Percentiles rank a stretch among this genome's conserved stretches.
phyloP scores from a whole-genome alignment of 2,797 vertebrate genomes.

The Oreonectes daqikongensis region DNA sequence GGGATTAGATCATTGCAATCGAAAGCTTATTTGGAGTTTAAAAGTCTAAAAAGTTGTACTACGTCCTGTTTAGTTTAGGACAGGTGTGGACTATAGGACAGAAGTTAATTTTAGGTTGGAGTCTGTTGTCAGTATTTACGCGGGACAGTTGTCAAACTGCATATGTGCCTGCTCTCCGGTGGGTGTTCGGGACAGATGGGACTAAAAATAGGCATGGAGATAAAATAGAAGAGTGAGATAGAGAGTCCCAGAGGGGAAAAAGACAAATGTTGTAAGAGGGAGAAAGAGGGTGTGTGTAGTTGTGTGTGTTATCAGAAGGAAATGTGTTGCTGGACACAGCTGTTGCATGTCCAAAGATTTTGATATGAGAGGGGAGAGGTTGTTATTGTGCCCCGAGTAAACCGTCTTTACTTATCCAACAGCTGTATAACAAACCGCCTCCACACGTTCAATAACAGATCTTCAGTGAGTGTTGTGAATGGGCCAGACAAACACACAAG shows the following conservation, averaged over 20 bases:
- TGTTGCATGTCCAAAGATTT: slow-evolving; percentile 41
- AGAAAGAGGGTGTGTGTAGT: slow-evolving; percentile 33
- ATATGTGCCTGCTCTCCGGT: slow-evolving; percentile 21
- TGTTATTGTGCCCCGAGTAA: slow-evolving; percentile 18
- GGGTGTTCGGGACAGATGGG: slow-evolving; percentile 37
- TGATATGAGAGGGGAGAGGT: slow-evolving; percentile 32
- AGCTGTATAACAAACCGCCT: slow-evolving; percentile 30
- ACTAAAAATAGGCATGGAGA: slow-evolving; percentile 49
- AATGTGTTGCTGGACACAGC: slow-evolving; percentile 35
- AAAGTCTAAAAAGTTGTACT: background rate
- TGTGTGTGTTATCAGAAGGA: slow-evolving; percentile 17
- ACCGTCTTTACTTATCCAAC: background rate
- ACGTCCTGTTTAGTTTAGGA: background rate
- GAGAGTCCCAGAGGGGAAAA: slow-evolving; percentile 16
- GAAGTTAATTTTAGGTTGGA: slow-evolving; percentile 46
- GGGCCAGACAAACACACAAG: background rate
- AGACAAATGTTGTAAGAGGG: slow-evolving; percentile 30
- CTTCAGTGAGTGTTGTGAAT: background rate
- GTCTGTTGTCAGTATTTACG: slow-evolving; percentile 30
- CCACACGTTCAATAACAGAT: background rate
- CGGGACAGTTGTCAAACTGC: slow-evolving; percentile 46
- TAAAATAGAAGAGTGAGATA: slow-evolving; percentile 5
- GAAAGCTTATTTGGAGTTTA: background rate
- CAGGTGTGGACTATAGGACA: slow-evolving; percentile 35
- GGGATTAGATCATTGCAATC: background rate